Evolutionary conservation across 92 coral and sea anemone species (phyloP).

Genomic region (Anthopleura xanthogrammica): DNA sequence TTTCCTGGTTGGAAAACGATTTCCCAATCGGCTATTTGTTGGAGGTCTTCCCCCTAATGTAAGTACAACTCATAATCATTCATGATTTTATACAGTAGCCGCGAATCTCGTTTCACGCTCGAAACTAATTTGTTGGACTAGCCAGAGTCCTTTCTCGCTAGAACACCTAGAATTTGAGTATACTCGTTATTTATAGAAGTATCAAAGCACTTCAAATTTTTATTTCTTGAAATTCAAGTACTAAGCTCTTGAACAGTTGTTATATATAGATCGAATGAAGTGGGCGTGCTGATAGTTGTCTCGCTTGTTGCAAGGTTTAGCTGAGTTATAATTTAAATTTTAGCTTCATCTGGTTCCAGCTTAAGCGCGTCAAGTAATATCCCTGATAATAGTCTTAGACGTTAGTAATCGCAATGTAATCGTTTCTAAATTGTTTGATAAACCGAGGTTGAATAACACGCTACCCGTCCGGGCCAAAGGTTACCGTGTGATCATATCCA

Average conservation of each 20-base stretch:
- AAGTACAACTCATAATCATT: conserved; percentile 23
- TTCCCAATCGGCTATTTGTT: conserved; percentile 81
- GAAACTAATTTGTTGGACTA: too few relatives aligned
- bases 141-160: too few relatives aligned
- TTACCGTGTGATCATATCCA: not conserved
- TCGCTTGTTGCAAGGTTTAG: not conserved
- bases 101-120: too few relatives aligned
- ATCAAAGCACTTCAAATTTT: not conserved
- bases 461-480: not conserved
- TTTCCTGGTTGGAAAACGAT: conserved; percentile 74
- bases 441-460: not conserved
- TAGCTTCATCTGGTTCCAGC: not conserved
- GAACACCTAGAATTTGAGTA: too few relatives aligned
- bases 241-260: not conserved
- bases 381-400: not conserved
- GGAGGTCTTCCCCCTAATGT: conserved; percentile 88
- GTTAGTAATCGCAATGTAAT: not conserved
- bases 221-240: not conserved
- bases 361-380: not conserved
- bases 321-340: not conserved
- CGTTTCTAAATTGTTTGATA: not conserved
- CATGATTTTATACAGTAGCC: not conserved
- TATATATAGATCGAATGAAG: not conserved
- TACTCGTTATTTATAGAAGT: too few relatives aligned
- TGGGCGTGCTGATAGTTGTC: not conserved